A percentile compares a stretch with the other conserved stretches of the same genome.
Conservation (phyloP, 2,113 vertebrate species). For the Rhineura floridana region DNA sequence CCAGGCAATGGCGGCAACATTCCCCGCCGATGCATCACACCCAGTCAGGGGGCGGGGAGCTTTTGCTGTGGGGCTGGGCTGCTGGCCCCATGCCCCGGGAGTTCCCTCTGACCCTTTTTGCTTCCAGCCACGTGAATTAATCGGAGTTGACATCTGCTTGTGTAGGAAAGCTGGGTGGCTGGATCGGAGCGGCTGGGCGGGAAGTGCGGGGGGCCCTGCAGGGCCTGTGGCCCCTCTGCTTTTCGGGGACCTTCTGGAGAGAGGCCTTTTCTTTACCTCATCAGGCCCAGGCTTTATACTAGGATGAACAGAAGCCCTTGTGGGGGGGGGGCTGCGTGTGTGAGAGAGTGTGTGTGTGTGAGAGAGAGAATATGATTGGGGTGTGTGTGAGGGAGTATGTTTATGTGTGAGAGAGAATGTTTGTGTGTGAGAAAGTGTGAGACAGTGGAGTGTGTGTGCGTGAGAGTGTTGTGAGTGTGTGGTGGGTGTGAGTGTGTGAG, state of each 20-base stretch:
- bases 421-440: too few relatives aligned
- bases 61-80: not conserved
- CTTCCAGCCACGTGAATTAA: constrained; percentile 56
- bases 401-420: too few relatives aligned
- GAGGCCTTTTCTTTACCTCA: not conserved
- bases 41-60: not conserved
- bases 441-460: too few relatives aligned
- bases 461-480: too few relatives aligned
- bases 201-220: accelerated
- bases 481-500: too few relatives aligned
- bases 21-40: not conserved
- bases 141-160: constrained; percentile 42
- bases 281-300: not conserved
- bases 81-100: not conserved
- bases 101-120: constrained; percentile 32
- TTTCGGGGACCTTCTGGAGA: not conserved
- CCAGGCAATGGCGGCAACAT: not conserved
- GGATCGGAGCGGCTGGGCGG: not conserved
- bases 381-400: too few relatives aligned
- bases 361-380: too few relatives aligned
- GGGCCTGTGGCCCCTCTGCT: not conserved
- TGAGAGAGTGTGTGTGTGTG: too few relatives aligned
- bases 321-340: not conserved
- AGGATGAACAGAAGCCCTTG: not conserved
- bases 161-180: not conserved